Evolutionary conservation across 1,140 invertebrate species (phyloP), one percentile per base, ranked within the genome.

Genomic region (Philopotamus ludificatus): DNA sequence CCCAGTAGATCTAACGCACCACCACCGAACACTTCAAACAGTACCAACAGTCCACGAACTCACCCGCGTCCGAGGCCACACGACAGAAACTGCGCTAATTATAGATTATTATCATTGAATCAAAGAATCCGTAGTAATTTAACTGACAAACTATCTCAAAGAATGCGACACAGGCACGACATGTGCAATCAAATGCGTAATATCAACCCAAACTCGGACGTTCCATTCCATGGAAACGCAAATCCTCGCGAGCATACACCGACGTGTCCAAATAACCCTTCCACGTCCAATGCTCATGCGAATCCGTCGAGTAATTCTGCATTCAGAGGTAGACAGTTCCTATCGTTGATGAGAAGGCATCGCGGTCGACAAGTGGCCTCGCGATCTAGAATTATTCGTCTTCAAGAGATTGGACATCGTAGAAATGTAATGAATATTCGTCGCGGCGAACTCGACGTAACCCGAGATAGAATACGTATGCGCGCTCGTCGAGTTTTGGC

Each of bases 401-500:
- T 23, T 39, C 55, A 58, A 12, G 39, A 58, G 18, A 60, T 47
- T 16, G 16, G 42, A n/a, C 57, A 60, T 45, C 21, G 57, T 26
- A 60, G 57, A 47, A 47, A 47, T 22, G 12, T 57, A 7, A 47
- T 7, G 16, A 47, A 22, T 15, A 42, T 2, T 28, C 22, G 77
- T 51, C 73, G 75, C 1, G 71, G 77, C 39, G 77, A 79, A 71
- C 75, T 79, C 20, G 76, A 74, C 50, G 74, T 74, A 7, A 79
- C 78, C 1, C 72, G 77, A 49, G 76, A 79, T 57, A 76, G 75
- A 60, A 79, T 81, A 51, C 76, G 79, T 10, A 76, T 79, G 75
- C 72, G 77, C 45, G 78, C 79, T 10, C 79, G 78, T 74, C 75
- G 79, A 70, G 77, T 81, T 1, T 65, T 81, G 9, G 76, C 77